Base-by-base conservation (phyloP, 2,797 vertebrate species). In the Thunnus albacares region DNA sequence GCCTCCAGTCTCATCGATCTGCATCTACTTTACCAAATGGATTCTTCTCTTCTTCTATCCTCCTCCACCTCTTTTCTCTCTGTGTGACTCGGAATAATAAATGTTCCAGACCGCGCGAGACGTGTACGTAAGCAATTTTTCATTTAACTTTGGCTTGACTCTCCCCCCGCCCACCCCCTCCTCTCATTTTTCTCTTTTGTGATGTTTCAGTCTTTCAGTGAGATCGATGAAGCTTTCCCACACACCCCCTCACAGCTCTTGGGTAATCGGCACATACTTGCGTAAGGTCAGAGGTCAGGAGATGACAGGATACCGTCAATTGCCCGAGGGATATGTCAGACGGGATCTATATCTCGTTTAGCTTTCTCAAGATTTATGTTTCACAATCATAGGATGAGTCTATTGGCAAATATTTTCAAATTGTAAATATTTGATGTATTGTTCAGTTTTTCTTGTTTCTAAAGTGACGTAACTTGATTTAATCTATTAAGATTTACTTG, bases 1-100 rank as follows among this genome's bases (percentile, higher is more conserved):
- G 89, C 93, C 95, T 95, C 94, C 93, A 90, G 87, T 89, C 85
- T 89, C 89, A 96, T 96, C 91, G 94, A 96, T 96, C 94, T 92
- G 93, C 92, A 95, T 94, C 95, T 96, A 95, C 95, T 95, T 96
- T 95, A 94, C 94, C 90, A 95, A 96, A 96, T 96, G 91, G 95
- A 94, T 95, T 96, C 92, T 84, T 91, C 88, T 89, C 84, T 87
- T 92, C 84, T 91, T 91, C 90, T 91, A 85, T 90, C 86, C 85
- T 87, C 89, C 87, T 88, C 90, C 78, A 69, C 81, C 81, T 82
- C 68, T 83, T 87, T 83, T 79, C 84, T 84, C 81, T 90, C 84
- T 75, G 78, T 88, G 90, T 87, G 89, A 93, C 89, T 94, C 87
- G 57, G 91, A 91, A 94, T 95, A 94, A 94, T 94, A 95, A 92